Base-by-base conservation (phyloP, 2,797 vertebrate species). In the Luscinia luscinia region DNA sequence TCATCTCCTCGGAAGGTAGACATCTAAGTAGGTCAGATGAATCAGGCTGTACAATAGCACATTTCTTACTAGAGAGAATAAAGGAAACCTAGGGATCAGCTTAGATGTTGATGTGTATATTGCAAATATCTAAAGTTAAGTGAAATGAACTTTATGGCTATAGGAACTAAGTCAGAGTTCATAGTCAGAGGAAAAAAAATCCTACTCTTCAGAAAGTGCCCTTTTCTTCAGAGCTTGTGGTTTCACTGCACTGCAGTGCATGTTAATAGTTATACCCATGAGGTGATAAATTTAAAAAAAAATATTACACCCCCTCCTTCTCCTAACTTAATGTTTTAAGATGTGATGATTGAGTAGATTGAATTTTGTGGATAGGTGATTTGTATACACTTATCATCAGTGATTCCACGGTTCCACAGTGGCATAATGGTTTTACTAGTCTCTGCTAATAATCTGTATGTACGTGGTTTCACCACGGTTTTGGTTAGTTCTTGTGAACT, bases 21-120 rank as follows among this genome's bases (percentile, higher is more conserved):
- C 73, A 59, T 91, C 83, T 96, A 96, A 95, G 86, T 91, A 94
- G 91, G 94, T 95, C 91, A 94, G 30, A 84, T 94, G 93, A 96
- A 93, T 94, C 93, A 95, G 73, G 38, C 43, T 91, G 66, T 75
- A 78, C 79, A 93, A 84, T 46, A 78, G 55, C 81, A 58, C 74
- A 72, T 91, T 93, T 66, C 76, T 81, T 91, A 86, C 87, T 78
- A 74, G 45, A 77, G 61, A 86, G 62, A 88, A 81, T 84, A 90
- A 94, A 91, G 58, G 41, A 90, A 93, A 78, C 62, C 54, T 55
- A 21, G 46, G 73, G 54, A 69, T 88, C 62, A 64, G 15, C 73
- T 85, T 94, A 70, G 82, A 81, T 66, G 18, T 28, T 66, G 69
- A 52, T 81, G 55, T 1, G 0, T 87, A 3, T 78, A 66, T 75